Conservation (phyloP, 2,888 invertebrate genomes). For the Pristionchus entomophagus region DNA sequence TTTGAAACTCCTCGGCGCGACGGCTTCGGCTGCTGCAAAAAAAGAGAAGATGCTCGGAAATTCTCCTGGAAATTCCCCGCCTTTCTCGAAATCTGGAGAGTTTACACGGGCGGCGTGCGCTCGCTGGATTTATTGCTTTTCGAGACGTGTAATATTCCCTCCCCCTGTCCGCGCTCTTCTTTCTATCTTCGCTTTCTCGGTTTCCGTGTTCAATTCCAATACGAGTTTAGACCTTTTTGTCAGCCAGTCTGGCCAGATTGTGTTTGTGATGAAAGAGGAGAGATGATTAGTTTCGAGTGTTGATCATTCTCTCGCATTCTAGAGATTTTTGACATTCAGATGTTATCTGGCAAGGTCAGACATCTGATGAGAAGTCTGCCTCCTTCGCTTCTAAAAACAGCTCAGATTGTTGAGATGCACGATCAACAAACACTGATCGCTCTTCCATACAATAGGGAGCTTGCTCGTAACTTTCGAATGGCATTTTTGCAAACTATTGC, state of each 20-base stretch:
- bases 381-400: neutral
- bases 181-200: neutral
- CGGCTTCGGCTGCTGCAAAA: neutral
- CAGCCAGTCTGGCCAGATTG: neutral
- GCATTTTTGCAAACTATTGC: too few relatives aligned
- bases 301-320: neutral
- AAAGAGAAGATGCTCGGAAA: neutral
- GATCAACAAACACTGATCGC: too few relatives aligned
- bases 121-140: conserved; percentile 41
- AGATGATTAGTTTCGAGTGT: neutral
- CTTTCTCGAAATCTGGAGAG: neutral
- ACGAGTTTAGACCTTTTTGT: too few relatives aligned
- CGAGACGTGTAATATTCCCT: conserved; percentile 34
- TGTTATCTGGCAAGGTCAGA: neutral
- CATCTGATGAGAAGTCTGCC: neutral
- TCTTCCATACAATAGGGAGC: too few relatives aligned
- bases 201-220: neutral
- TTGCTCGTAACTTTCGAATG: too few relatives aligned
- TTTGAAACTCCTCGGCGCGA: conserved; percentile 6
- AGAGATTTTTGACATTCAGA: conserved; percentile 14
- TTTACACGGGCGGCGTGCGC: conserved; percentile 14
- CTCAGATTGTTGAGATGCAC: too few relatives aligned
- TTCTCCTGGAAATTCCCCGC: neutral
- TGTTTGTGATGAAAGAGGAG: neutral
- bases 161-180: neutral